phyloP scores from a whole-genome alignment of 2,113 vertebrate genomes.

The Leuciscus idus region DNA sequence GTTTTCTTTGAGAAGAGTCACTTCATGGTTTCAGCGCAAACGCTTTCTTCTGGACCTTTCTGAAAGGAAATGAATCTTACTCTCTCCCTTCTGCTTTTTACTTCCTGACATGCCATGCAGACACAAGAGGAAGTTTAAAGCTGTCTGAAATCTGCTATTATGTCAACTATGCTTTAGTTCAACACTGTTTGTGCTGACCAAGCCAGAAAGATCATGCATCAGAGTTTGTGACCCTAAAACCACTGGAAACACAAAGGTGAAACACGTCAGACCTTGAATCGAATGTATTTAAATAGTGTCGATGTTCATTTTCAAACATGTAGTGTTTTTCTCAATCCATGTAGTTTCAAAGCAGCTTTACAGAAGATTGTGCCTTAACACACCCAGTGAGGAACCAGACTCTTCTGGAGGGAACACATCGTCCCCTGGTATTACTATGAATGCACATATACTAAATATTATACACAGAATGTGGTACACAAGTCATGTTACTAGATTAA shows the following conservation, averaged over 20 bases:
- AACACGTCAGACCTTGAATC: not conserved
- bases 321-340: not conserved
- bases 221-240: not conserved
- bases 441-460: not conserved
- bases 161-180: not conserved
- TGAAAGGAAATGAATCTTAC: slow-evolving; percentile 42
- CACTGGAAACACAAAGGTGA: not conserved
- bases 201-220: not conserved
- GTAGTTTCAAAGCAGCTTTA: not conserved
- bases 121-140: slow-evolving; percentile 14
- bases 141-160: not conserved
- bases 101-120: slow-evolving; percentile 58
- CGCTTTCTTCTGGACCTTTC: not conserved
- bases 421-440: not conserved
- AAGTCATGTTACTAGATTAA: not conserved
- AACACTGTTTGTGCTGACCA: not conserved
- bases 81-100: slow-evolving; percentile 70
- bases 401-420: not conserved
- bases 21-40: not conserved
- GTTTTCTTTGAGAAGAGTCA: not conserved
- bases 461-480: not conserved
- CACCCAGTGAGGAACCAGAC: not conserved
- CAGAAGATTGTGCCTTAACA: not conserved
- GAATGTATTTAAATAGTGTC: not conserved
- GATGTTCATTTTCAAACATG: not conserved